Conservation (phyloP, 2,797 vertebrate species). For the Jordanella pulchra region DNA sequence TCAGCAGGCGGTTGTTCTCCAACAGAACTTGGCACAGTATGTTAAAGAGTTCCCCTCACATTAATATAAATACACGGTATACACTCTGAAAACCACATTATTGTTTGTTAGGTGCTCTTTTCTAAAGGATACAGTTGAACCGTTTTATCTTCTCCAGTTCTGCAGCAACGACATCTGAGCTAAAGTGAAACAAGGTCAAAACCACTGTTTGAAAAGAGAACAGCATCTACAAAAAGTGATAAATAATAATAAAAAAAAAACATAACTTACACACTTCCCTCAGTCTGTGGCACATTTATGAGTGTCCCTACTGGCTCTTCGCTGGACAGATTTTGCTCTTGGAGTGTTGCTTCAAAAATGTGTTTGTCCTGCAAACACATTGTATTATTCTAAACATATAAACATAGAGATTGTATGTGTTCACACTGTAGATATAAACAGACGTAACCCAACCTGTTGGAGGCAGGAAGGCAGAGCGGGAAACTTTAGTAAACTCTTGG, state of each 20-base stretch:
- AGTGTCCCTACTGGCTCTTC: slow-evolving; percentile 12
- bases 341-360: slow-evolving; percentile 13
- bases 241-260: slow-evolving; percentile 11
- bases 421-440: neutral
- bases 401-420: neutral
- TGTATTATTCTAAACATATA: neutral
- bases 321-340: slow-evolving; percentile 28
- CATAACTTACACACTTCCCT: slow-evolving; percentile 61
- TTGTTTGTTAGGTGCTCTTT: neutral
- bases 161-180: slow-evolving; percentile 69
- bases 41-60: slow-evolving; percentile 60
- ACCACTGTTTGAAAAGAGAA: neutral
- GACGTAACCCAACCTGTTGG: slow-evolving; percentile 46
- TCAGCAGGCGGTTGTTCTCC: slow-evolving; percentile 64
- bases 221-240: neutral
- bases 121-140: slow-evolving; percentile 80
- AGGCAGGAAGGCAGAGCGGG: slow-evolving; percentile 66
- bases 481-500: slow-evolving; percentile 58
- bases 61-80: neutral
- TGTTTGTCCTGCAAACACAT: slow-evolving; percentile 47
- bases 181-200: slow-evolving; percentile 30
- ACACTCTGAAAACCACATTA: neutral
- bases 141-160: slow-evolving; percentile 80
- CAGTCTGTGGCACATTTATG: slow-evolving; percentile 29
- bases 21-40: slow-evolving; percentile 62